Conservation (phyloP, 2,888 invertebrate species). For the Caenorhabditis sp. region DNA sequence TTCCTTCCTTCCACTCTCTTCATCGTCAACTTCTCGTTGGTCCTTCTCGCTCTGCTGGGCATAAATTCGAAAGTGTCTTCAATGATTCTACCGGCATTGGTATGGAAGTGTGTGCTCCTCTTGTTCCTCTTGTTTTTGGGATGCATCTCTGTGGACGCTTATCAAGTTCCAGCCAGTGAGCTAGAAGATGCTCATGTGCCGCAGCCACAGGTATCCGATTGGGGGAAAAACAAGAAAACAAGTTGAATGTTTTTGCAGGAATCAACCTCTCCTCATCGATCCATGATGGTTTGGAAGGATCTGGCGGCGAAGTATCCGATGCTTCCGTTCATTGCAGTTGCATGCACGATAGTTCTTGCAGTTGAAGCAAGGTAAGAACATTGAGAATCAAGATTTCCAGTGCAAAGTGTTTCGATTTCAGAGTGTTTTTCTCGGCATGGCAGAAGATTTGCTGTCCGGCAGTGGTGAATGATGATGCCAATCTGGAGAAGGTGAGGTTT, state of each 20-base stretch:
- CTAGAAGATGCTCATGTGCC: constrained; percentile 30
- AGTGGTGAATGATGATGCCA: constrained; percentile 43
- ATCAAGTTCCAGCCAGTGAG: constrained; percentile 50
- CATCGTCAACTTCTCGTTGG: constrained; percentile 63
- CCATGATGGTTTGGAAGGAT: constrained; percentile 62
- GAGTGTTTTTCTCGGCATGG: constrained; percentile 66
- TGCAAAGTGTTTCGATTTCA: background rate
- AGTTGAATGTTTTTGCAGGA: constrained; percentile 34
- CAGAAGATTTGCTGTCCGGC: constrained; percentile 65
- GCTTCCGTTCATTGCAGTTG: constrained; percentile 61
- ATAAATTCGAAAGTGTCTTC: constrained; percentile 64
- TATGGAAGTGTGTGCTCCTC: constrained; percentile 63
- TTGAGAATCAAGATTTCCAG: background rate
- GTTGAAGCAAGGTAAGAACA: constrained; percentile 55
- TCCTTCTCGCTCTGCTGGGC: constrained; percentile 59
- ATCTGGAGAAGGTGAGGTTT: constrained; percentile 56
- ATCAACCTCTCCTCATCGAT: constrained; percentile 33
- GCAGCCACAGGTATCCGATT: constrained; percentile 8
- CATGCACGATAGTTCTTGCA: constrained; percentile 61
- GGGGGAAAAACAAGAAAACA: background rate
- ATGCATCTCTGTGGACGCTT: constrained; percentile 64
- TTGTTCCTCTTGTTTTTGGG: constrained; percentile 63
- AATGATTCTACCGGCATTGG: constrained; percentile 61
- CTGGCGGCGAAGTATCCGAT: constrained; percentile 57
- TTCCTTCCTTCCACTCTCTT: constrained; percentile 60